Conservation (phyloP, 2,797 vertebrate species). For the Lutjanus campechanus region DNA sequence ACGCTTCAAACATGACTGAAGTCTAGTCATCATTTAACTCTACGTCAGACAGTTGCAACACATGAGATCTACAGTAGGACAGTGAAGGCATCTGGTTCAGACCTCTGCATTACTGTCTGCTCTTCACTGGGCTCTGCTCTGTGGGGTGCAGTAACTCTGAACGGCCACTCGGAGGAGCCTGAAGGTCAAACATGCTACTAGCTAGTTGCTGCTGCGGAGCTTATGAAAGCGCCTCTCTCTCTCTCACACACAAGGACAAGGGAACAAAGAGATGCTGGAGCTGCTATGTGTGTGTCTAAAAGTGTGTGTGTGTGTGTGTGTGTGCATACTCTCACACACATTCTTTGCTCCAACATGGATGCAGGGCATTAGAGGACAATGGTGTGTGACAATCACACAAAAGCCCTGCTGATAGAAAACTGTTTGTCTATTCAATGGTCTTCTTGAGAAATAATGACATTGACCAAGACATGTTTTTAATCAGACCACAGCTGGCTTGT, state of each 20-base stretch:
- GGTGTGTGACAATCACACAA: constrained; percentile 73
- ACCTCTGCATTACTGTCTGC: constrained; percentile 10
- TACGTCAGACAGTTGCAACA: neutral
- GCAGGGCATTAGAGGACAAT: constrained; percentile 69
- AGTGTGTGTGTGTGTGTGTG: constrained; percentile 24
- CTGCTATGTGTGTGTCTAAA: constrained; percentile 62
- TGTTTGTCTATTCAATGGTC: constrained; percentile 52
- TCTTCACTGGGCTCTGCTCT: constrained; percentile 16
- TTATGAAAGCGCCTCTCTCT: constrained; percentile 79
- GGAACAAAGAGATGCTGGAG: constrained; percentile 84
- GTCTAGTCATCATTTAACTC: neutral
- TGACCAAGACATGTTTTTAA: constrained; percentile 50
- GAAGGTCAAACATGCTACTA: constrained; percentile 83
- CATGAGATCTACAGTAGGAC: neutral
- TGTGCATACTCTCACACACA: constrained; percentile 32
- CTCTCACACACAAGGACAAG: constrained; percentile 78
- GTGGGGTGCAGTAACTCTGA: constrained; percentile 58
- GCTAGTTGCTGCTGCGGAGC: constrained; percentile 74
- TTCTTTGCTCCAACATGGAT: constrained; percentile 62
- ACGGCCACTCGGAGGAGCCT: constrained; percentile 78
- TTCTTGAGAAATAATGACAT: constrained; percentile 68
- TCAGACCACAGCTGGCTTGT: constrained; percentile 40
- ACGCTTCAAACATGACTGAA: neutral
- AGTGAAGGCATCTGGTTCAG: constrained; percentile 37
- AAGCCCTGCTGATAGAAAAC: constrained; percentile 68